Conservation (phyloP, 30 jellyfish, hydroid and myxozoan species). For the Aurelia coerulea region DNA sequence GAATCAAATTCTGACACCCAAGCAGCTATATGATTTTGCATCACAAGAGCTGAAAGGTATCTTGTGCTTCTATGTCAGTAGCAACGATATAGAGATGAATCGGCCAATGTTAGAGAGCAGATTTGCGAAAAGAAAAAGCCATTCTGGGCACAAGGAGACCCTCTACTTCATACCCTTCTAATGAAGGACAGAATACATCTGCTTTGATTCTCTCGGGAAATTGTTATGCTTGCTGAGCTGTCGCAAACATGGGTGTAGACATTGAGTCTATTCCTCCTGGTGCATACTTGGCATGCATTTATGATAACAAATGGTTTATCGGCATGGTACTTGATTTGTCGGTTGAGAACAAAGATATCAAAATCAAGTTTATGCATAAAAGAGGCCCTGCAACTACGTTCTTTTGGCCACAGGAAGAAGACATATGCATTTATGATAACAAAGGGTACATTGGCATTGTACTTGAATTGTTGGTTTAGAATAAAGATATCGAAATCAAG, state of each 20-base stretch:
- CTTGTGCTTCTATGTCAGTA: background rate
- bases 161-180: background rate
- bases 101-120: constrained; percentile 2
- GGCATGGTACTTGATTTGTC: too few relatives aligned
- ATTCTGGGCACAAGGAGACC: constrained; percentile 25
- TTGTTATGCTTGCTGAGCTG: too few relatives aligned
- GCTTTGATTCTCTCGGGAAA: too few relatives aligned
- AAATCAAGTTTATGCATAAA: too few relatives aligned
- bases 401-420: too few relatives aligned
- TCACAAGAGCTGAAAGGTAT: background rate
- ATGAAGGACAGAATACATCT: too few relatives aligned
- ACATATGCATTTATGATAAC: background rate
- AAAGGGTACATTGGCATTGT: background rate
- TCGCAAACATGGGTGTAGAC: background rate
- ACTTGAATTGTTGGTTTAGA: too few relatives aligned
- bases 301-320: too few relatives aligned
- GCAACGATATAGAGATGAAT: background rate
- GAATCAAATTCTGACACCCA: constrained; percentile 23
- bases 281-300: background rate
- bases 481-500: background rate
- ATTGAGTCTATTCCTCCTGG: background rate
- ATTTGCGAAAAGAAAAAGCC: background rate
- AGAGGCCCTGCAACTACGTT: too few relatives aligned
- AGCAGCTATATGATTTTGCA: constrained; percentile 2
- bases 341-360: too few relatives aligned